Base-by-base conservation (phyloP, 1,140 invertebrate genomes). In the Brachystomella parvula region DNA sequence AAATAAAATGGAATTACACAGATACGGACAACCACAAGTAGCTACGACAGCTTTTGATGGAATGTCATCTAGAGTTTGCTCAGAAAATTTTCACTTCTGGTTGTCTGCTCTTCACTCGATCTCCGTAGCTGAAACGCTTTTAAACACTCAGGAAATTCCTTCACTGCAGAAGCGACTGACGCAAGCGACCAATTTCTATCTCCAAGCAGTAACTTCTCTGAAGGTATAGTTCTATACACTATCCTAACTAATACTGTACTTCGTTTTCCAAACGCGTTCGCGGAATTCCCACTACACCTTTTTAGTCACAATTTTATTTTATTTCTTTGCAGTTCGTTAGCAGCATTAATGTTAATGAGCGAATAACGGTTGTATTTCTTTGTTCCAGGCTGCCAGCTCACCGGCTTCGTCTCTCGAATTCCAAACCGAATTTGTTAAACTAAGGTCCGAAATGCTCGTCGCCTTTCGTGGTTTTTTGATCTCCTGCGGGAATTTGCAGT, bases 31-130 rank as follows among this genome's bases (percentile, higher is more conserved):
- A 75, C 89, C 90, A 74, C 81, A 80, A 65, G 81, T 92, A 49
- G 88, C 88, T 0, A 81, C 83, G 1, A 77, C 79, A 47, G 84
- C 92, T 63, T 85, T 91, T 69, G 81, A 81, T 28, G 81, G 81
- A 47, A 76, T 91, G 19, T 83, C 85, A 0, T 84, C 85, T 71
- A 82, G 88, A 72, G 90, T 94, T 1, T 88, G 89, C 19, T 90
- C 89, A 19, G 94, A 97, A 75, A 87, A 93, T 75, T 84, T 91
- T 47, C 87, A 94, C 75, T 94, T 94, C 75, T 96, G 93, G 89
- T 77, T 97, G 44, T 83, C 85, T 0, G 89, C 89, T 3, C 78
- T 96, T 21, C 73, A 76, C 33, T 75, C 80, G 63, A 71, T 82
- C 9, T 77, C 80, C 67, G 28, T 68, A 44, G 82, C 77, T 26